phyloP scores from a whole-genome alignment of 2,113 vertebrate species.

The Halcyon senegalensis region DNA sequence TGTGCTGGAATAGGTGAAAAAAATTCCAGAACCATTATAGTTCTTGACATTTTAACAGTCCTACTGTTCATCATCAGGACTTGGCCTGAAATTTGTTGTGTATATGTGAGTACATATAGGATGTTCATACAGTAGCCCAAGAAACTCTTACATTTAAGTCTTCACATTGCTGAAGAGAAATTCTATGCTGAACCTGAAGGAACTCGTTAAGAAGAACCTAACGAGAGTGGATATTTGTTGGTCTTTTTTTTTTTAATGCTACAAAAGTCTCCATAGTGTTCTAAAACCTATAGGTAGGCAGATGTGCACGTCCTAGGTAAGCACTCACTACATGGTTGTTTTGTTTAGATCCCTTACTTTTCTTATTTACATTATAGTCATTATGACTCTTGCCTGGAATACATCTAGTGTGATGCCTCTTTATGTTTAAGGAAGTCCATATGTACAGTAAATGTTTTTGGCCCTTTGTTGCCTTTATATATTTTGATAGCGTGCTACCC shows the following conservation, averaged over 20 bases:
- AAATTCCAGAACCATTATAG: background rate
- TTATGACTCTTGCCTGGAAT: background rate
- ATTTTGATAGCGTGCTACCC: background rate
- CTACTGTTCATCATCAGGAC: background rate
- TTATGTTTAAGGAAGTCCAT: background rate
- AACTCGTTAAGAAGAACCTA: background rate
- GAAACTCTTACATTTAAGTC: background rate
- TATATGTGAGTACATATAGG: background rate
- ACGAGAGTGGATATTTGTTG: background rate
- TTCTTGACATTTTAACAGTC: background rate
- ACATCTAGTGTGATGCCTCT: background rate
- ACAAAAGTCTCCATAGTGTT: background rate
- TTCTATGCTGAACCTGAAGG: background rate
- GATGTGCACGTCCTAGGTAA: background rate
- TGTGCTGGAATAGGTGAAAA: background rate
- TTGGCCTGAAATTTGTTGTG: background rate
- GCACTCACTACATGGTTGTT: background rate
- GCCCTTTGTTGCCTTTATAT: background rate
- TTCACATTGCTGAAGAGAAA: background rate
- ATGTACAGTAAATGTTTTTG: background rate
- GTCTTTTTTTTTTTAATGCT: background rate
- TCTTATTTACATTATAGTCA: background rate
- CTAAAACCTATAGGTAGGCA: background rate
- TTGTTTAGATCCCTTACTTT: background rate
- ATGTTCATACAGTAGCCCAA: background rate